A percentile compares a stretch with the other conserved stretches of the same genome.
These are phyloP conservation scores for Synergus laeviventris DNA, from an alignment of 2,888 invertebrate genomes.

Conservation along the genomic window DNA sequence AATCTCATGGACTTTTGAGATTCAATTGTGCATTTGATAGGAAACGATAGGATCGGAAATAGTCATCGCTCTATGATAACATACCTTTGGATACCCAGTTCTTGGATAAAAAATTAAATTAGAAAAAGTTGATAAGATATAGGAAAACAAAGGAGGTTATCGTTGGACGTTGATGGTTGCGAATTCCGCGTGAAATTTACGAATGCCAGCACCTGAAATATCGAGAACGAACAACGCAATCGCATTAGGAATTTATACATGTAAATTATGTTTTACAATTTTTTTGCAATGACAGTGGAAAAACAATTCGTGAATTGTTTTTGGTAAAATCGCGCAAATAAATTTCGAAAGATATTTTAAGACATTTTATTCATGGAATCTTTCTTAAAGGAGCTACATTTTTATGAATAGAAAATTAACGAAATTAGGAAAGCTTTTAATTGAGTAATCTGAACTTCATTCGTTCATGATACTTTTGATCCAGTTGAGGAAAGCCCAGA, in stretches of 20 bases:
- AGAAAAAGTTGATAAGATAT: conserved; percentile 9
- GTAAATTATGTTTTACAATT: conserved; percentile 7
- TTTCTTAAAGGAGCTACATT: too few relatives aligned
- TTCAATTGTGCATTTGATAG: background rate
- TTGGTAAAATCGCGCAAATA: background rate
- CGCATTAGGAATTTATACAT: background rate
- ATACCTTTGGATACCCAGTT: background rate
- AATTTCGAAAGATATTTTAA: background rate
- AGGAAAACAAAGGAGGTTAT: background rate
- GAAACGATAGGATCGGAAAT: background rate
- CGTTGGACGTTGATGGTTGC: background rate
- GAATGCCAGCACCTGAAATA: conserved; percentile 9
- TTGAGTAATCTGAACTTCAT: background rate
- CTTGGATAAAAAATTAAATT: background rate
- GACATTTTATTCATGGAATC: too few relatives aligned
- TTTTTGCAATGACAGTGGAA: background rate
- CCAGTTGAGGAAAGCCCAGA: background rate
- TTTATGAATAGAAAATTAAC: too few relatives aligned
- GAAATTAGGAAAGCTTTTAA: too few relatives aligned
- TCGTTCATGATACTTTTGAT: background rate
- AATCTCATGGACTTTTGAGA: conserved; percentile 20
- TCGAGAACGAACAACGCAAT: conserved; percentile 21
- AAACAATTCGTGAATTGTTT: background rate
- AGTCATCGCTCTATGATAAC: background rate
- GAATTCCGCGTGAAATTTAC: conserved; percentile 16